Evolutionary conservation across 2,113 vertebrate species (phyloP).

Genomic region (Strix uralensis): DNA sequence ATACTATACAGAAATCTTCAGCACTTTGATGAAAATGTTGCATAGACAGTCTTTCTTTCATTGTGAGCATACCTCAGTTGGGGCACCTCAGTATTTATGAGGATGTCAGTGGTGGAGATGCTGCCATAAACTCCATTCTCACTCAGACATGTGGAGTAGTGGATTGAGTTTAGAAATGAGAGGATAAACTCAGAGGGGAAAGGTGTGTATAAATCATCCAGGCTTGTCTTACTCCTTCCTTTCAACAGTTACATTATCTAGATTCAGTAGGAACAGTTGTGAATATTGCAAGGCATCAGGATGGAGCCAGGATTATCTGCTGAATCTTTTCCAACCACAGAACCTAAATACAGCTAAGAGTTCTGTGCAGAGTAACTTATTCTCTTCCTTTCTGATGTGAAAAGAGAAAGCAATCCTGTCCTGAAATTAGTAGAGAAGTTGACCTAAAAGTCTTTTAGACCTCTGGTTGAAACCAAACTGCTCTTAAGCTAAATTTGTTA

Average conservation of each 20-base stretch:
- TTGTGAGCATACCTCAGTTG: neutral
- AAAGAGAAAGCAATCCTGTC: neutral
- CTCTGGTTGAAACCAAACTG: neutral
- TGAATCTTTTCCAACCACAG: neutral
- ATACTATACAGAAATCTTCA: neutral
- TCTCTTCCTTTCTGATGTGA: neutral
- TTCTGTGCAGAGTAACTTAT: neutral
- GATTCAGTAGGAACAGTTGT: neutral
- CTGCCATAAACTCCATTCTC: conserved; percentile 10
- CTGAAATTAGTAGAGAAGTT: neutral
- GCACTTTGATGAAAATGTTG: neutral
- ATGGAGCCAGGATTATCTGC: neutral
- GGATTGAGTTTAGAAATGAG: neutral
- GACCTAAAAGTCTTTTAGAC: neutral
- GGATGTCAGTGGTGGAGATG: neutral
- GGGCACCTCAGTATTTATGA: neutral
- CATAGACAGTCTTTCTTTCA: neutral
- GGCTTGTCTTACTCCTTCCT: neutral
- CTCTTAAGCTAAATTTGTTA: neutral
- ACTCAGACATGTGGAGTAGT: neutral
- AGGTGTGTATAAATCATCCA: conserved; percentile 23
- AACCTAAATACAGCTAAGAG: neutral
- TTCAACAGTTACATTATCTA: neutral
- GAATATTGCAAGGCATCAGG: neutral
- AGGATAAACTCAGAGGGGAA: neutral